Evolutionary conservation across 2,888 invertebrate species (phyloP).

Genomic region (Caenorhabditis sp.): DNA sequence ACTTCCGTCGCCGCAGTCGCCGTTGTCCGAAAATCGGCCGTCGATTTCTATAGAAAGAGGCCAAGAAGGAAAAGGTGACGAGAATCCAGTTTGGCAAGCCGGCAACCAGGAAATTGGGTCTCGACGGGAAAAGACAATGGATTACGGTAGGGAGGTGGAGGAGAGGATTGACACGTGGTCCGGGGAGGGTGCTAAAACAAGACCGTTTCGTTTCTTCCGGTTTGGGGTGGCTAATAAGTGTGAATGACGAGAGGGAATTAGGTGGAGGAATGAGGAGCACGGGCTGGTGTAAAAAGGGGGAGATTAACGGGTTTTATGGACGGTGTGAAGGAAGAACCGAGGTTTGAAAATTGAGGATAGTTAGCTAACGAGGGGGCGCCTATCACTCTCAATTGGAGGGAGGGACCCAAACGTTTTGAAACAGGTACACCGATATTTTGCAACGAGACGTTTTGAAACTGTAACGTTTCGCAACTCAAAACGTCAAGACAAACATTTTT

Average conservation of each 20-base stretch:
- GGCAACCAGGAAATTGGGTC: conserved; percentile 18
- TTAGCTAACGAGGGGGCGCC: no score
- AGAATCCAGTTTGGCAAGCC: conserved; percentile 34
- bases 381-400: no score
- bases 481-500: no score
- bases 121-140: background rate
- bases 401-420: no score
- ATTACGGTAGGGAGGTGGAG: no score
- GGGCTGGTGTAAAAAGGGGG: no score
- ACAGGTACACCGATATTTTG: no score
- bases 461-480: no score
- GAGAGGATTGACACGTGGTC: background rate
- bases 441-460: no score
- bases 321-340: no score
- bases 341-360: no score
- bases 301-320: no score
- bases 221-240: background rate
- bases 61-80: conserved; percentile 20
- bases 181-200: background rate
- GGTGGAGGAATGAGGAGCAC: conserved; percentile 1
- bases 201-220: background rate
- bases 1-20: conserved; percentile 50
- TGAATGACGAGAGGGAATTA: conserved; percentile 6
- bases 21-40: conserved; percentile 8
- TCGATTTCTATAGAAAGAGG: conserved; percentile 15